phyloP scores from a whole-genome alignment of 1,140 invertebrate genomes.

The Drosophila truncata region DNA sequence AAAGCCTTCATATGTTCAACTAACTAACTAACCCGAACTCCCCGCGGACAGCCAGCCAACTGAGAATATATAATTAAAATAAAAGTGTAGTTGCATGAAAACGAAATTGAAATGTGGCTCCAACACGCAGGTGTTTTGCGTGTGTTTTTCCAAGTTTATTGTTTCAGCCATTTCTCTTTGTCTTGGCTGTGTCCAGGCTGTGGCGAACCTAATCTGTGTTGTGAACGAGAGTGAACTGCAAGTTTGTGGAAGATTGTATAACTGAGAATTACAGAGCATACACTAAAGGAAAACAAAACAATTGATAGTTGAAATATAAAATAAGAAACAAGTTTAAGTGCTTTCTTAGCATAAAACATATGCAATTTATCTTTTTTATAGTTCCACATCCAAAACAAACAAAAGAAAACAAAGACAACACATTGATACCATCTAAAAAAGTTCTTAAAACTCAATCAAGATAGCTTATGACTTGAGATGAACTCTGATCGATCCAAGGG shows the following conservation, averaged over 20 bases:
- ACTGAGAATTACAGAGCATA: neutral
- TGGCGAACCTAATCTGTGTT: slow-evolving; percentile 1
- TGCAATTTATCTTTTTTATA: neutral
- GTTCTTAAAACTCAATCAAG: neutral
- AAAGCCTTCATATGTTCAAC: slow-evolving; percentile 31
- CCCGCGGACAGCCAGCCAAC: slow-evolving; percentile 19
- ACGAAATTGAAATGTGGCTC: slow-evolving; percentile 52
- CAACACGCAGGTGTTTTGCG: slow-evolving; percentile 53
- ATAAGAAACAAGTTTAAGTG: too few relatives aligned
- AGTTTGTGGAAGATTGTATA: slow-evolving; percentile 18
- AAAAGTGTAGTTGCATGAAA: slow-evolving; percentile 27
- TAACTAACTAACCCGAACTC: slow-evolving; percentile 7
- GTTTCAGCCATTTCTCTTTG: slow-evolving; percentile 17
- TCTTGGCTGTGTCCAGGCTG: slow-evolving; percentile 2
- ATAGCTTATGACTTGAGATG: slow-evolving; percentile 8
- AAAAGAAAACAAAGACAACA: neutral
- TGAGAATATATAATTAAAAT: slow-evolving; percentile 51
- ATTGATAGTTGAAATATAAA: neutral
- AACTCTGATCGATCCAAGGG: slow-evolving; percentile 12
- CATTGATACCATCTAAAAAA: neutral
- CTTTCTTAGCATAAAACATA: too few relatives aligned
- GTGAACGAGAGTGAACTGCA: slow-evolving; percentile 12
- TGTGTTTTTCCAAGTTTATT: slow-evolving; percentile 37
- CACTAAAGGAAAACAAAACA: neutral
- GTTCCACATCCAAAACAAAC: neutral